Base-by-base conservation (phyloP, 2,888 invertebrate genomes). In the Endotricha flammealis region DNA sequence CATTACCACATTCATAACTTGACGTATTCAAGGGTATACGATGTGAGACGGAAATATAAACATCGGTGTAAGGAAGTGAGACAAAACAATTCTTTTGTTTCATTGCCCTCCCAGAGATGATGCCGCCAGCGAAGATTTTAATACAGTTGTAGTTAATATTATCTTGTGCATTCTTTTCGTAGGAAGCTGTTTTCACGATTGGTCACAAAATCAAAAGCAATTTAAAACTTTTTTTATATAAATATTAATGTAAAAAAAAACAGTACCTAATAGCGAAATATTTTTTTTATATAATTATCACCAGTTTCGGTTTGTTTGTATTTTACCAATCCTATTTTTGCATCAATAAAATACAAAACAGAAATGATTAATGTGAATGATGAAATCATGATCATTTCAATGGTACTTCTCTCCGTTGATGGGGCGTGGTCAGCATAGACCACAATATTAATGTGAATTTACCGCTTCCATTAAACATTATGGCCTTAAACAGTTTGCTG, bases 141-240 rank as follows among this genome's bases (percentile, higher is more conserved):
- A 83, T 77, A 85, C 76, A 76, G 76, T 82, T 77, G 75, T 77
- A 75, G 66, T 74, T 71, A 72, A 67, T 70, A 65, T 73, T 68
- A n/a, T 54, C 58, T 55, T 44, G 49, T 52, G 52, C 53, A 54
- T 55, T 48, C 42, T 42, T 43, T 37, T 20, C 41, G 22, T 35
- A 36, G 27, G 17, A 28, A 38, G 20, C 29, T 31, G 23, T 33
- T 11, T 14, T 14, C 31, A 17, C 14, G n/a, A 8, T 13, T 28
- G n/a, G n/a, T 28, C 13, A 3, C 1, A 28, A 12, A 28, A 28
- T 8, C n/a, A 2, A 13, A 13, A 13, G 9, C 13, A 13, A 7
- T 3, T n/a, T 3, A 28, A 29, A 24, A n/a, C n/a, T n/a, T n/a
- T n/a, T n/a, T n/a, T n/a, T n/a, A n/a, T n/a, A n/a, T n/a, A n/a